Conservation (phyloP, 2,797 vertebrate species). For the Eulemur coronatus region DNA sequence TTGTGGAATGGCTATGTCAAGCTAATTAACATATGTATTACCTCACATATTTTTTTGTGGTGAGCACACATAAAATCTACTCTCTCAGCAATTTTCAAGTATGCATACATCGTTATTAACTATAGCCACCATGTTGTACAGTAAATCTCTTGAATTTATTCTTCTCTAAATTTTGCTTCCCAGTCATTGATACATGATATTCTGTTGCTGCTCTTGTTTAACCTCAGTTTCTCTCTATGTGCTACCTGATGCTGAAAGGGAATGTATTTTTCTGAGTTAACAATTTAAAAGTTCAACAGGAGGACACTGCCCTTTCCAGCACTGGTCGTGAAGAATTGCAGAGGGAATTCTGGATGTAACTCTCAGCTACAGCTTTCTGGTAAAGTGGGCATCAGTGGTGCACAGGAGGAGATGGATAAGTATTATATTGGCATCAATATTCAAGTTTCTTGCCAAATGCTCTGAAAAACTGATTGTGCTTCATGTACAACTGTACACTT, state of each 20-base stretch:
- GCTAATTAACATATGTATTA: neutral
- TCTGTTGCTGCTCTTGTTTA: neutral
- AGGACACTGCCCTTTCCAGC: neutral
- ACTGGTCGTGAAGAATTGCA: neutral
- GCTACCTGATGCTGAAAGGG: neutral
- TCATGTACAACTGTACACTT: neutral
- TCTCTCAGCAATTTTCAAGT: neutral
- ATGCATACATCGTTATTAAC: neutral
- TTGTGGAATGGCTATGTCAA: neutral
- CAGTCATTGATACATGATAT: neutral
- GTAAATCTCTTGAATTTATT: neutral
- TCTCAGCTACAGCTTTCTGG: neutral
- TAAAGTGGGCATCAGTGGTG: neutral
- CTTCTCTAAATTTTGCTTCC: neutral
- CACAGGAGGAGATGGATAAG: neutral
- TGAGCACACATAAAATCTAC: neutral
- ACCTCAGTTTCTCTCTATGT: neutral
- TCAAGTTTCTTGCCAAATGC: slow-evolving; percentile 13
- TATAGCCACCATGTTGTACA: neutral
- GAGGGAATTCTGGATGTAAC: neutral
- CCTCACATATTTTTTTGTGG: neutral
- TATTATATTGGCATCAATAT: neutral
- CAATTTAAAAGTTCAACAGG: neutral
- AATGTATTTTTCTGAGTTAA: slow-evolving; percentile 3
- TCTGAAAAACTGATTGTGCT: neutral